Evolutionary conservation across 2,797 vertebrate species (phyloP).

Genomic region (Anas flavirostris): DNA sequence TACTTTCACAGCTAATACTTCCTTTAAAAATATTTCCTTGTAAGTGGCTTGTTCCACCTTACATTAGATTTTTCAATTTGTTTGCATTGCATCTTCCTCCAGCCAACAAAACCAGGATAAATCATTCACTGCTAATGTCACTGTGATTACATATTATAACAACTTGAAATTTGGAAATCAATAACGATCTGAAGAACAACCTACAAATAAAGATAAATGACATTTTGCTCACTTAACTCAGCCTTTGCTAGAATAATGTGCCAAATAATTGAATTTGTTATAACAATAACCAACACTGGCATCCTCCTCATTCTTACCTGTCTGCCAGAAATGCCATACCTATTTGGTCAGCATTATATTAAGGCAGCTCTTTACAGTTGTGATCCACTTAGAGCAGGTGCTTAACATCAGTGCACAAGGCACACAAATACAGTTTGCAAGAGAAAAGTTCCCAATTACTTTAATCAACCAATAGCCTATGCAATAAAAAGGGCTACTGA

Average conservation of each 20-base stretch:
- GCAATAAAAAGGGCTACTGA: not conserved
- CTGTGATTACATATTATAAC: not conserved
- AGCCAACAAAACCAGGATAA: not conserved
- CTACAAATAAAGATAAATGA: slow-evolving; percentile 3
- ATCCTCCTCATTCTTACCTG: not conserved
- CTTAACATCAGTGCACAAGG: not conserved
- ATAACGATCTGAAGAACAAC: not conserved
- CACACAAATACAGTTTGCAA: not conserved
- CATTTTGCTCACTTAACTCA: not conserved
- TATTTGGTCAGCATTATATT: not conserved
- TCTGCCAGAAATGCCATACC: not conserved
- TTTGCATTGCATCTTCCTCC: not conserved
- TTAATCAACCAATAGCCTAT: not conserved
- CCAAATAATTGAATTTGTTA: slow-evolving; percentile 23
- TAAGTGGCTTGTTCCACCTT: not conserved
- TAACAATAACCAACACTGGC: not conserved
- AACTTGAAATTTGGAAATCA: slow-evolving; percentile 34
- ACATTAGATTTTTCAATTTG: not conserved
- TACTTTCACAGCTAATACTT: not conserved
- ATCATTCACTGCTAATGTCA: not conserved
- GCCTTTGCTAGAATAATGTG: not conserved
- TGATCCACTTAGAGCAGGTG: not conserved
- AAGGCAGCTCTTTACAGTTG: not conserved
- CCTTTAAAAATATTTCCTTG: not conserved
- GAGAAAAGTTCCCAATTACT: not conserved